These are phyloP conservation scores for Alentia gelatinosa DNA, from an alignment of 2,888 invertebrate species.

Conservation along the genomic window DNA sequence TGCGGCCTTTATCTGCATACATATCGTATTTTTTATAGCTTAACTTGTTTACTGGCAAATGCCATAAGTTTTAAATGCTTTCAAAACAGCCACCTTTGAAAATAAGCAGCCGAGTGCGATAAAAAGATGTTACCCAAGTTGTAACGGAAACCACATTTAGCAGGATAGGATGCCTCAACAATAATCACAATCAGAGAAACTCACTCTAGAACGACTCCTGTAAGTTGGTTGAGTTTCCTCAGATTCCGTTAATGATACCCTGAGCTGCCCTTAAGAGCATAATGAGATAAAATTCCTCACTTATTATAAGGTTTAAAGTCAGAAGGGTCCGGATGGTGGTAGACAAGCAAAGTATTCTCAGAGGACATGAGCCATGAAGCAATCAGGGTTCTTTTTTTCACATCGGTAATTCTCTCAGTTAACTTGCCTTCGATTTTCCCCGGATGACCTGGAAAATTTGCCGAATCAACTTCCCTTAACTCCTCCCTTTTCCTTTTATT, in stretches of 20 bases:
- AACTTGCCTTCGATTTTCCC: neutral
- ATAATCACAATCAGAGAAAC: neutral
- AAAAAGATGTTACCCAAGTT: too few species aligned
- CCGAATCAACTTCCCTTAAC: neutral
- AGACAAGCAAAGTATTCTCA: neutral
- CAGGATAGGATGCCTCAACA: neutral
- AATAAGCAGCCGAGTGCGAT: too few species aligned
- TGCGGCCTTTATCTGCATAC: too few species aligned
- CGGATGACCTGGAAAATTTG: neutral
- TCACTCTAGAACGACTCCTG: neutral
- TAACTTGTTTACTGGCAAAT: too few species aligned
- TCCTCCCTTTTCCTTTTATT: neutral
- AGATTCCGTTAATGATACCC: neutral
- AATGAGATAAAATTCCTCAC: neutral
- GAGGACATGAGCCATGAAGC: neutral
- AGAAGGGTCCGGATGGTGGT: neutral
- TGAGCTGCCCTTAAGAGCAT: neutral
- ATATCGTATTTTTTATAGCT: too few species aligned
- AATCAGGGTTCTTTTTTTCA: neutral
- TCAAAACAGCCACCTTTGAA: too few species aligned
- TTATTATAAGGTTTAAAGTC: neutral
- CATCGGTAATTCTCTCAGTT: neutral
- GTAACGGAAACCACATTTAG: neutral
- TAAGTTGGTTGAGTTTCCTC: neutral
- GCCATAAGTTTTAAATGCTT: too few species aligned